Base-by-base conservation (phyloP, 2,888 invertebrate genomes). In the Dryomyza anilis region DNA sequence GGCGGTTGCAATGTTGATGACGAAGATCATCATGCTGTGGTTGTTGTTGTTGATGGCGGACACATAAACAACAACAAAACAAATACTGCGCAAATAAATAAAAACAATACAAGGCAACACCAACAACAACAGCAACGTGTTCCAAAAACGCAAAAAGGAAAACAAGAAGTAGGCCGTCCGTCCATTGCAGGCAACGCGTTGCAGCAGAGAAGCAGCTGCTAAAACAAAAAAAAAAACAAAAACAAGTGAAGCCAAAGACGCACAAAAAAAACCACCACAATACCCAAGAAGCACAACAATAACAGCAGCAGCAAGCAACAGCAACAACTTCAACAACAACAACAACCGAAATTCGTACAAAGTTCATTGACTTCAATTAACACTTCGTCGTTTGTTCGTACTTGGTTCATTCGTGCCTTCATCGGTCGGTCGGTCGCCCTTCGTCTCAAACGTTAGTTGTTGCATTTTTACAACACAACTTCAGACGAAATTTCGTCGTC, bases 311-410 rank as follows among this genome's bases (percentile, higher is more conserved):
- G 33, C 16, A 2, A 36, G 30, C 29, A 21, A 4, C n/a, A 45
- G 30, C 48, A 33, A 50, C 21, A 36, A 60, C 21, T 67, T 64
- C 64, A 57, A 61, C 48, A 50, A 33, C 30, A 66, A 55, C 50
- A 43, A 61, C 57, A 57, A 36, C 55, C 46, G 50, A 74, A 78
- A 78, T 77, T 76, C 76, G 78, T 76, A 73, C 78, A 78, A 78
- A 78, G 78, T 79, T 78, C 78, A 78, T 75, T 77, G 79, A 78
- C 78, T 77, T 73, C 50, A 58, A 46, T n/a, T 58, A 27, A 30
- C 21, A 25, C 25, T 36, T 52, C 48, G 5, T 27, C 45, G 19
- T 50, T 33, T 60, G 33, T 23, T 33, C 36, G 14, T 59, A 19
- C 48, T 19, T 29, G 16, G 30, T 23, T 57, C 25, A 16, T 33